phyloP scores from a whole-genome alignment of 2,113 vertebrate genomes.

The Erythrolamprus reginae region DNA sequence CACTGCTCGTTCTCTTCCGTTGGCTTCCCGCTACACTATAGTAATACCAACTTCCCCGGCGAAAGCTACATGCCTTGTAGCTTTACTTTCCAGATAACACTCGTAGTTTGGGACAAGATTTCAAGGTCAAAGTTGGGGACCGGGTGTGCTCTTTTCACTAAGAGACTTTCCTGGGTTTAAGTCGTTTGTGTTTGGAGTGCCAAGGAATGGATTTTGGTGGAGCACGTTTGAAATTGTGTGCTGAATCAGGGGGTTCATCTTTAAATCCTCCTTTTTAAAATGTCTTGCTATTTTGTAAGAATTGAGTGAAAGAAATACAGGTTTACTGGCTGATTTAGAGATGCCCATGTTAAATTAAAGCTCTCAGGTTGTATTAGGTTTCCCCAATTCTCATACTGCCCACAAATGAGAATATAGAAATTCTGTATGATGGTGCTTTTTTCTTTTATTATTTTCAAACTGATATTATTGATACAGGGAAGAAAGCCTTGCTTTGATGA shows the following conservation, averaged over 20 bases:
- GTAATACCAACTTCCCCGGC: too few species aligned
- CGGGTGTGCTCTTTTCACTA: neutral
- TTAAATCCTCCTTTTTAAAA: neutral
- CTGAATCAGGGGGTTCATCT: neutral
- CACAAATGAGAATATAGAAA: neutral
- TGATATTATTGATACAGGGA: neutral
- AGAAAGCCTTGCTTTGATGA: neutral
- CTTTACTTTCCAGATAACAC: too few species aligned
- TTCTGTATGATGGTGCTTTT: neutral
- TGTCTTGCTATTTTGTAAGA: neutral
- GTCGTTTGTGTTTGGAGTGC: neutral
- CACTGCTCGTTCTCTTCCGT: too few species aligned
- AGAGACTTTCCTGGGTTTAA: neutral
- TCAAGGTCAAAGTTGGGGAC: neutral
- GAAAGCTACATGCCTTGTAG: too few species aligned
- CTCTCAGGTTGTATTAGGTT: neutral
- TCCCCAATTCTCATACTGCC: rapidly evolving
- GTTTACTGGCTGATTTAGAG: neutral
- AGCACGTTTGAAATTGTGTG: neutral
- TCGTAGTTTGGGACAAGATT: neutral
- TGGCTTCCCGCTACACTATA: too few species aligned
- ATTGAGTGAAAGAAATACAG: neutral
- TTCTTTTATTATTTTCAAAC: neutral
- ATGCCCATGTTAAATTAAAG: neutral
- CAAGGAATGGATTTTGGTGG: neutral